These are phyloP conservation scores for Eciton burchellii DNA, from an alignment of 1,140 invertebrate genomes.

Conservation along the genomic window DNA sequence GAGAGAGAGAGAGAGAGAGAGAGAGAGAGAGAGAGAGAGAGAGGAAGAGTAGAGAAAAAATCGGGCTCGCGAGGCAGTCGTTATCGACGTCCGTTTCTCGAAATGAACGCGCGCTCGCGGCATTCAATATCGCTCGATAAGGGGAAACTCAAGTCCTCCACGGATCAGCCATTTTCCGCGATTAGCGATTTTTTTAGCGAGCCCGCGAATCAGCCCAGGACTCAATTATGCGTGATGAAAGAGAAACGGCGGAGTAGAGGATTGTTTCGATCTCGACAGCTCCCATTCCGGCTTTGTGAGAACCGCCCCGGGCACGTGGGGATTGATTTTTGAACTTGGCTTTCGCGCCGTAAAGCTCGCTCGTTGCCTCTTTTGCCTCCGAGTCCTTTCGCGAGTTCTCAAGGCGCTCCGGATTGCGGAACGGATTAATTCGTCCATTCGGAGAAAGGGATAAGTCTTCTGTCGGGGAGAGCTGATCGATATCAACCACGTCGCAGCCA, in stretches of 20 bases:
- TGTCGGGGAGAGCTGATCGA: neutral
- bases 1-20: neutral
- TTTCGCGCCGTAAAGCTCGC: no score
- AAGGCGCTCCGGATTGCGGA: neutral
- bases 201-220: no score
- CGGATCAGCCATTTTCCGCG: slow-evolving; percentile 8
- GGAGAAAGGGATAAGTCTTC: no score
- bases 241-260: no score
- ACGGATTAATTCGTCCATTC: neutral
- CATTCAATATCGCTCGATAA: slow-evolving; percentile 46
- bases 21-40: neutral
- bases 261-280: no score
- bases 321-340: no score
- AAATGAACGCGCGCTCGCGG: slow-evolving; percentile 11
- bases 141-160: neutral
- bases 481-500: neutral
- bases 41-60: neutral
- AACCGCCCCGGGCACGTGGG: no score
- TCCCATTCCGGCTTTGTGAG: no score
- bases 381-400: no score
- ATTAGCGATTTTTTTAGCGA: slow-evolving; percentile 13
- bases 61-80: neutral
- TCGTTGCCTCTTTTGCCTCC: no score
- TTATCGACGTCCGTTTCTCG: slow-evolving; percentile 22
- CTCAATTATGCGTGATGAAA: no score